phyloP scores from a whole-genome alignment of 2,797 vertebrate species.

The Lerista edwardsae region DNA sequence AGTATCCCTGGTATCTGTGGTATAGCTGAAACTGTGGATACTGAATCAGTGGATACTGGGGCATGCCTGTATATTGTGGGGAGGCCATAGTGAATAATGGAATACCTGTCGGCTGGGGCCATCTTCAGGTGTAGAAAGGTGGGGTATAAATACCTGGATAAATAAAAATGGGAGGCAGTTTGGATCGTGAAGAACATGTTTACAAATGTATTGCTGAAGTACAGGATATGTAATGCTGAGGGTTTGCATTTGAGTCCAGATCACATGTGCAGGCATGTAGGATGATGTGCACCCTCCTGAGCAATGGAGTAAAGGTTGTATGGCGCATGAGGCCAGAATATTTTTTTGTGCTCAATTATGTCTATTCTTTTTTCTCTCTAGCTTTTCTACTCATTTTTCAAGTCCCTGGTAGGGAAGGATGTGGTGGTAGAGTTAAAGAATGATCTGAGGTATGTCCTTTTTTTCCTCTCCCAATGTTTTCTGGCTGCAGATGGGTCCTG shows the following conservation, averaged over 20 bases:
- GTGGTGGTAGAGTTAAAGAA: conserved; percentile 97
- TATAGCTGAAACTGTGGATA: too few species aligned
- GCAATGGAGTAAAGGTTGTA: neutral
- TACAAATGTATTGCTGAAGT: too few species aligned
- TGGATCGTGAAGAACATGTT: too few species aligned
- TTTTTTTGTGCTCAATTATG: neutral
- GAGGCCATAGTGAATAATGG: neutral
- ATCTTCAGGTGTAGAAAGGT: too few species aligned
- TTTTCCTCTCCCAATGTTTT: neutral
- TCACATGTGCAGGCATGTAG: too few species aligned
- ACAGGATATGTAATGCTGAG: neutral
- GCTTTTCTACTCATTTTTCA: conserved; percentile 97
- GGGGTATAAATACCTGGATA: too few species aligned
- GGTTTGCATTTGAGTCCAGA: neutral
- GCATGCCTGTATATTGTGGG: neutral
- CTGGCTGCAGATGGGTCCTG: neutral
- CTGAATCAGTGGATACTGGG: too few species aligned
- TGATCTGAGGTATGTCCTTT: conserved; percentile 85
- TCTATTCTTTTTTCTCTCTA: conserved; percentile 40
- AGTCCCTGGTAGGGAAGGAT: conserved; percentile 94
- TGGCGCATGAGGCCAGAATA: too few species aligned
- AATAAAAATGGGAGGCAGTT: too few species aligned
- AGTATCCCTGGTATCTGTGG: too few species aligned
- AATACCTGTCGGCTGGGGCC: too few species aligned
- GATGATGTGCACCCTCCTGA: neutral